Conservation (phyloP, 2,113 vertebrate genomes). For the Hiodon alosoides region DNA sequence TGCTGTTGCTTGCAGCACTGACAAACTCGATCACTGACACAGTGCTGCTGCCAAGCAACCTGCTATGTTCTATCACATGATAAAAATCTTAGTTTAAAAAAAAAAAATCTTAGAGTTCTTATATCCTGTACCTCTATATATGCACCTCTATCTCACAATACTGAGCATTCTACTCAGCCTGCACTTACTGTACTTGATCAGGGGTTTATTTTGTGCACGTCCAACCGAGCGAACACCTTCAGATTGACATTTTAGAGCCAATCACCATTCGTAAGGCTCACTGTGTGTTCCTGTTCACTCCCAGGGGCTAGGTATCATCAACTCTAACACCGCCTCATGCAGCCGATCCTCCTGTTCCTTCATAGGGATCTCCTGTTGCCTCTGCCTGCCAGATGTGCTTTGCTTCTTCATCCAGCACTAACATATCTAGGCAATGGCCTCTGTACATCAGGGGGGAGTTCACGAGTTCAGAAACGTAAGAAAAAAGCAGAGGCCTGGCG, state of each 20-base stretch:
- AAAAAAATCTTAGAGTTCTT: too few relatives aligned
- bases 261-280: not conserved
- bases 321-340: constrained; percentile 29
- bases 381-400: constrained; percentile 46
- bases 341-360: constrained; percentile 26
- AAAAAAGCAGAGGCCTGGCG: constrained; percentile 34
- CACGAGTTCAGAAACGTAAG: constrained; percentile 27
- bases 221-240: not conserved
- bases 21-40: constrained; percentile 38
- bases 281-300: not conserved
- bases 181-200: not conserved
- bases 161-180: too few relatives aligned
- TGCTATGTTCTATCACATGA: constrained; percentile 54
- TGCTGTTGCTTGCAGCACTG: constrained; percentile 35
- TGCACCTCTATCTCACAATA: too few relatives aligned
- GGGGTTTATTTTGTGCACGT: not conserved
- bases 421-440: constrained; percentile 41
- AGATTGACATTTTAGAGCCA: not conserved
- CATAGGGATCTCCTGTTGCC: constrained; percentile 6
- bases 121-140: constrained; percentile 40
- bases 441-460: constrained; percentile 25
- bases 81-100: too few relatives aligned
- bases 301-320: too few relatives aligned
- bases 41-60: constrained; percentile 46
- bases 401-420: constrained; percentile 36